Conservation (phyloP, 2,888 invertebrate genomes). For the Laothoe populi region DNA sequence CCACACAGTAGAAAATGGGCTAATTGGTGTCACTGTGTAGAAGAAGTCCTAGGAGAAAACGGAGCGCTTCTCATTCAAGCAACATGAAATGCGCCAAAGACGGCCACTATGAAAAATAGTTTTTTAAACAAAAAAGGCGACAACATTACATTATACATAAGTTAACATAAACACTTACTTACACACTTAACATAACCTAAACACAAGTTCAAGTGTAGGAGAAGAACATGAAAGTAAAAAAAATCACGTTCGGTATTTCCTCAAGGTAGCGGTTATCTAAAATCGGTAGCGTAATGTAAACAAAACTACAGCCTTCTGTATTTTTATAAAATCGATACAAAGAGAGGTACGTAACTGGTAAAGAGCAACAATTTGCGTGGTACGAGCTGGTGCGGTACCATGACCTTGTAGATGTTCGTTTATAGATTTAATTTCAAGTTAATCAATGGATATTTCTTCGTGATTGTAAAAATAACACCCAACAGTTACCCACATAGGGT, state of each 20-base stretch:
- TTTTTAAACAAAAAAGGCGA: no score
- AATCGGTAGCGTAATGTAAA: conserved; percentile 21
- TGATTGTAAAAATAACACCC: conserved; percentile 44
- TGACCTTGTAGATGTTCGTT: conserved; percentile 72
- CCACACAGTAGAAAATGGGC: no score
- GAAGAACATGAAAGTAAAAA: background rate
- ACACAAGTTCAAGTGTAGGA: background rate
- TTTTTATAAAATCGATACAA: conserved; percentile 51
- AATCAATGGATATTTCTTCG: conserved; percentile 67
- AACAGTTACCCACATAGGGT: background rate
- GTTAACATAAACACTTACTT: background rate
- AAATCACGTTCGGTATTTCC: conserved; percentile 16
- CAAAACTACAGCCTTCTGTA: conserved; percentile 9
- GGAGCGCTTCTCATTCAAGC: no score
- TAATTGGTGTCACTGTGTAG: no score
- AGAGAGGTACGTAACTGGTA: conserved; percentile 44
- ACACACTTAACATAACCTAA: background rate
- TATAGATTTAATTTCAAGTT: conserved; percentile 60
- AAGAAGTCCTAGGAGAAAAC: no score
- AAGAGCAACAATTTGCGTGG: conserved; percentile 70
- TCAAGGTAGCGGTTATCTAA: conserved; percentile 7
- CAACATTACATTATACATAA: no score
- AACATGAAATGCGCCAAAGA: no score
- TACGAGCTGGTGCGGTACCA: conserved; percentile 78
- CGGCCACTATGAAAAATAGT: no score